These are phyloP conservation scores for Rana temporaria DNA, from an alignment of 2,113 vertebrate species.

Conservation along the genomic window DNA sequence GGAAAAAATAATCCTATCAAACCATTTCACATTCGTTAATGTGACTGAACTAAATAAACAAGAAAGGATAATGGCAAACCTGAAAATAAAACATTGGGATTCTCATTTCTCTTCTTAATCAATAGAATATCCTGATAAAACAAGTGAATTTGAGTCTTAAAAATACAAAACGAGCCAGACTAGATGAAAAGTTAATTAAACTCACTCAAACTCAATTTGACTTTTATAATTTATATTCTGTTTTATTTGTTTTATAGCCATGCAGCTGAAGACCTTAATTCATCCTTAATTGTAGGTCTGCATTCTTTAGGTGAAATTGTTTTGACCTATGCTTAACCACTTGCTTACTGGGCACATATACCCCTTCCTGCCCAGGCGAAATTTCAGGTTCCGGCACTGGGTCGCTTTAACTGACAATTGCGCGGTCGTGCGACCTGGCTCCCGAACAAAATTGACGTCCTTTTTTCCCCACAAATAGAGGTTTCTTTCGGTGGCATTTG, in stretches of 20 bases:
- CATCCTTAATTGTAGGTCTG: conserved; percentile 37
- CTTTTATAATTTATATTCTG: conserved; percentile 43
- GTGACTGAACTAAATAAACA: conserved; percentile 49
- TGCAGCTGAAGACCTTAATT: conserved; percentile 46
- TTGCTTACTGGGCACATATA: no score
- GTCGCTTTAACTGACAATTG: no score
- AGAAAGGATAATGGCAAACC: conserved; percentile 25
- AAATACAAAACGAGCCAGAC: conserved; percentile 42
- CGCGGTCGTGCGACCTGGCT: no score
- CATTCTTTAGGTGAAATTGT: conserved; percentile 38
- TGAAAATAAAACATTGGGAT: conserved; percentile 30
- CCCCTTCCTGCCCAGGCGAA: no score
- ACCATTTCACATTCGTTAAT: conserved; percentile 33
- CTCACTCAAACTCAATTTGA: conserved; percentile 46
- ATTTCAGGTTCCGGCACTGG: no score
- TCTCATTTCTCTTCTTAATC: conserved; percentile 46
- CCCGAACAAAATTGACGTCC: no score
- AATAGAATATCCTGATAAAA: conserved; percentile 44
- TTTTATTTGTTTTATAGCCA: conserved; percentile 41
- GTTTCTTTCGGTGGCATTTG: no score
- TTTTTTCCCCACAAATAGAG: no score
- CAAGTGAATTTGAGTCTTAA: not conserved
- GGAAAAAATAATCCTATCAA: conserved; percentile 41
- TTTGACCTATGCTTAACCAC: conserved; percentile 28
- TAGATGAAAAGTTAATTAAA: conserved; percentile 57